Evolutionary conservation across 2,888 invertebrate species (phyloP).

Genomic region (Stramonita haemastoma): DNA sequence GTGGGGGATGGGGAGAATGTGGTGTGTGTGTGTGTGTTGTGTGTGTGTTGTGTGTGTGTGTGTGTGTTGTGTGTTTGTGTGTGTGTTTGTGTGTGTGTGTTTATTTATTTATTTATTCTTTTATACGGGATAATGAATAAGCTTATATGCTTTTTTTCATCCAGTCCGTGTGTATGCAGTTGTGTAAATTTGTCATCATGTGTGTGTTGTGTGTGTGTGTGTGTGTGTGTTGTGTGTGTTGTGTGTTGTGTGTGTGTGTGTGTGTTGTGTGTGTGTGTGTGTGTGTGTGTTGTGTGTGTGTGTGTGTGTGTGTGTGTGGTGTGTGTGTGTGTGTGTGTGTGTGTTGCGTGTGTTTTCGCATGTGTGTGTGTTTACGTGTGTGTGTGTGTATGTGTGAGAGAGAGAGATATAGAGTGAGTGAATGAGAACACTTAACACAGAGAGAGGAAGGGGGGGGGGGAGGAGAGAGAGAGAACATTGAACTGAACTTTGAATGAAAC

Average conservation of each 20-base stretch:
- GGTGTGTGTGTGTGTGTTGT: too few species aligned
- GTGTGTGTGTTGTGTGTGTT: too few species aligned
- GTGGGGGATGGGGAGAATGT: too few species aligned
- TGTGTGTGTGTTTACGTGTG: conserved; percentile 16
- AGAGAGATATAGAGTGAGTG: not conserved
- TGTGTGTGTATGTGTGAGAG: not conserved
- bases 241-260: not conserved
- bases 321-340: not conserved
- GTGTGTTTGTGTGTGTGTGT: too few species aligned
- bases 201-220: not conserved
- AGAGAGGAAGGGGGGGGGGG: not conserved
- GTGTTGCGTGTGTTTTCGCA: not conserved
- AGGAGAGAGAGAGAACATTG: not conserved
- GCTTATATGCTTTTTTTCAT: too few species aligned
- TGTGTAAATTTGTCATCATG: too few species aligned
- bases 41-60: too few species aligned
- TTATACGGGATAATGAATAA: too few species aligned
- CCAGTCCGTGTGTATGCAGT: too few species aligned
- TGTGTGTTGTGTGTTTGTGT: too few species aligned
- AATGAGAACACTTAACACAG: not conserved
- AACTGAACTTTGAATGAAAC: not conserved
- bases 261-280: not conserved
- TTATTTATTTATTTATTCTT: too few species aligned
- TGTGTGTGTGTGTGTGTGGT: too few species aligned
- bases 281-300: not conserved